Conservation (phyloP, 2,113 vertebrate species). For the Chloropsis cyanopogon region DNA sequence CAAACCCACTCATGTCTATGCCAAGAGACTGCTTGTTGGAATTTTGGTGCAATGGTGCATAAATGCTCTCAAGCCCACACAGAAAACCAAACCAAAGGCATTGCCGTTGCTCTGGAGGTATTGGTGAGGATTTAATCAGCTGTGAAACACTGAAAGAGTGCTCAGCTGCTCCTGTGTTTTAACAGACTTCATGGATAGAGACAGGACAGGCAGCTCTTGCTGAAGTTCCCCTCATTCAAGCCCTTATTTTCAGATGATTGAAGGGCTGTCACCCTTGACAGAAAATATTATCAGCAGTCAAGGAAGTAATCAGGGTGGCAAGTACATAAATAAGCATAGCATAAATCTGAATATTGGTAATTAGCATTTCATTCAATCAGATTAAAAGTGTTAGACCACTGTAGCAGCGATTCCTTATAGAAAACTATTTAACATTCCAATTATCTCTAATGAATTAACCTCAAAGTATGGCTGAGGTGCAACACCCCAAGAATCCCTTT, state of each 20-base stretch:
- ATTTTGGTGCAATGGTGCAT: background rate
- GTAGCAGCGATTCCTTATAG: background rate
- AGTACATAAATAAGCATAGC: conserved; percentile 40
- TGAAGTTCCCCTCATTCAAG: background rate
- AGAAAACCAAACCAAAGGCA: background rate
- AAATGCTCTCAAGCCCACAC: background rate
- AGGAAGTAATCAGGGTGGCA: conserved; percentile 8
- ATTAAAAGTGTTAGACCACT: background rate
- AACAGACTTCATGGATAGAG: background rate
- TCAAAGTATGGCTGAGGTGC: background rate
- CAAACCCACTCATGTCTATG: background rate
- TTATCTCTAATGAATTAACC: conserved; percentile 45
- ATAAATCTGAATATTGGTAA: conserved; percentile 46
- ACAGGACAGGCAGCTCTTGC: background rate
- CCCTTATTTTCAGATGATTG: background rate
- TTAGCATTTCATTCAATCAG: conserved; percentile 32
- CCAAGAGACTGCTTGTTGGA: background rate
- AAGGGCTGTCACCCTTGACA: background rate
- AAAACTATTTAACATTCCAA: conserved; percentile 48
- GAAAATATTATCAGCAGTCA: background rate
- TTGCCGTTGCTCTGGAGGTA: background rate
- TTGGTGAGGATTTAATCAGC: background rate
- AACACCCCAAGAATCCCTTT: conserved; percentile 33
- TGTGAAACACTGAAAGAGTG: background rate
- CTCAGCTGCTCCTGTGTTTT: background rate